These are phyloP conservation scores for Ophraella communa DNA, from an alignment of 2,888 invertebrate genomes.

Conservation along the genomic window DNA sequence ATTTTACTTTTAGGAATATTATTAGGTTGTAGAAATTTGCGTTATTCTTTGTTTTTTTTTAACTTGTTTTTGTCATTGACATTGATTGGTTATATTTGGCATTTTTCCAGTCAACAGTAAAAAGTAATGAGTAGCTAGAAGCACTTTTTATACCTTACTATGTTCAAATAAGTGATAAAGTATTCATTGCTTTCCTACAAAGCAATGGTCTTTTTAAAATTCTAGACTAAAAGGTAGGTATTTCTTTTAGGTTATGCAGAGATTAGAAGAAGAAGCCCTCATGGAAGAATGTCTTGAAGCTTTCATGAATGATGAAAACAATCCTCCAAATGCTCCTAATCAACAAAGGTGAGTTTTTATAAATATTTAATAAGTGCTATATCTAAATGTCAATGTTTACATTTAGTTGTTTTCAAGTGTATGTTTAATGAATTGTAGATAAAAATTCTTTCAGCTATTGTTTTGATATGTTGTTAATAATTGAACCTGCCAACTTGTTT, in stretches of 20 bases:
- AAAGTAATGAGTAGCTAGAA: too few relatives aligned
- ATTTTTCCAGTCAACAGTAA: too few relatives aligned
- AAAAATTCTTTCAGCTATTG: neutral
- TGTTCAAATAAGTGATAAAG: too few relatives aligned
- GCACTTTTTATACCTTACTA: too few relatives aligned
- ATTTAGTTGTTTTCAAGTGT: neutral
- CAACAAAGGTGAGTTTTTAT: conserved; percentile 36
- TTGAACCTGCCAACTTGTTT: too few relatives aligned
- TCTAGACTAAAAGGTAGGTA: too few relatives aligned
- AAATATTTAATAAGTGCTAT: neutral
- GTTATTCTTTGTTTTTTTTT: too few relatives aligned
- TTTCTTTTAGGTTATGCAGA: conserved; percentile 74
- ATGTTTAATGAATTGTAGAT: neutral
- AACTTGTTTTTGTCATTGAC: too few relatives aligned
- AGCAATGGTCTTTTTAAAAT: too few relatives aligned
- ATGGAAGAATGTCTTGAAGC: conserved; percentile 89
- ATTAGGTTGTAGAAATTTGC: neutral
- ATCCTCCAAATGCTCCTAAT: conserved; percentile 29
- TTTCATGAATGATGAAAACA: conserved; percentile 76
- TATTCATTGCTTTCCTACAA: too few relatives aligned
- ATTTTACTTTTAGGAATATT: neutral
- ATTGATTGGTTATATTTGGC: too few relatives aligned
- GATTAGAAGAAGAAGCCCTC: conserved; percentile 84
- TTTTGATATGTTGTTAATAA: neutral
- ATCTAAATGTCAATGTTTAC: neutral